Conservation (phyloP, 2,113 vertebrate genomes). For the Microtus pennsylvanicus region DNA sequence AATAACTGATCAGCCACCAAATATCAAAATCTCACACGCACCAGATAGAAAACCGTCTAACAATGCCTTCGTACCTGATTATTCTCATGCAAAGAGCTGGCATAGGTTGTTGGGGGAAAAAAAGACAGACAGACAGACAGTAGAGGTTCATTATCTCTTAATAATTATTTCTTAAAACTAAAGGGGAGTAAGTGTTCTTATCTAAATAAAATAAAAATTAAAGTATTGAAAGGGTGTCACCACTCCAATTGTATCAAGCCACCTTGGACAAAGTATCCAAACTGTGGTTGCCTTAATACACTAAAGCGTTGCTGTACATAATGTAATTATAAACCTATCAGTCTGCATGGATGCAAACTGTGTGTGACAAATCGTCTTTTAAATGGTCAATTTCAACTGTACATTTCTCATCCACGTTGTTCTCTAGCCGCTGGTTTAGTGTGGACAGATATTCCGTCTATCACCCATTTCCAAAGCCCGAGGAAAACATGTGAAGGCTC, state of each 20-base stretch:
- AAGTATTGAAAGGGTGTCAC: constrained; percentile 88
- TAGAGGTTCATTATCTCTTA: constrained; percentile 82
- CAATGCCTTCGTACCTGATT: constrained; percentile 83
- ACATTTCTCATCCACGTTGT: constrained; percentile 88
- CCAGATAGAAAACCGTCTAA: constrained; percentile 74
- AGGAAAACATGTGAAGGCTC: constrained; percentile 79
- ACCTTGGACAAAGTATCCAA: constrained; percentile 93
- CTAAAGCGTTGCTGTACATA: constrained; percentile 94
- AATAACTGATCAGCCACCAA: constrained; percentile 76
- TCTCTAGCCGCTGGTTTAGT: constrained; percentile 83
- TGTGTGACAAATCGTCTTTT: constrained; percentile 91
- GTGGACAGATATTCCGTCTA: constrained; percentile 80
- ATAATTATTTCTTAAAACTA: constrained; percentile 85
- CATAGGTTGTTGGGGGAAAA: constrained; percentile 72
- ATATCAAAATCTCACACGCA: constrained; percentile 67
- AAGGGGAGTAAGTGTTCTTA: constrained; percentile 91
- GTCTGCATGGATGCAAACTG: constrained; percentile 93
- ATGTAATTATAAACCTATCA: constrained; percentile 93
- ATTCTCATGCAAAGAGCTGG: constrained; percentile 76
- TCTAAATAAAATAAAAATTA: constrained; percentile 82
- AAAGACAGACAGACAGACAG: constrained; percentile 46
- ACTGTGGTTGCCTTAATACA: constrained; percentile 94
- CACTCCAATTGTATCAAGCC: constrained; percentile 89
- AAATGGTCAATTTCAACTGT: constrained; percentile 89
- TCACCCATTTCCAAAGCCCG: constrained; percentile 80